Percentiles rank a stretch among this genome's conserved stretches.
Conservation (phyloP, 2,797 vertebrate species). For the Enteromius thamalakanensis region DNA sequence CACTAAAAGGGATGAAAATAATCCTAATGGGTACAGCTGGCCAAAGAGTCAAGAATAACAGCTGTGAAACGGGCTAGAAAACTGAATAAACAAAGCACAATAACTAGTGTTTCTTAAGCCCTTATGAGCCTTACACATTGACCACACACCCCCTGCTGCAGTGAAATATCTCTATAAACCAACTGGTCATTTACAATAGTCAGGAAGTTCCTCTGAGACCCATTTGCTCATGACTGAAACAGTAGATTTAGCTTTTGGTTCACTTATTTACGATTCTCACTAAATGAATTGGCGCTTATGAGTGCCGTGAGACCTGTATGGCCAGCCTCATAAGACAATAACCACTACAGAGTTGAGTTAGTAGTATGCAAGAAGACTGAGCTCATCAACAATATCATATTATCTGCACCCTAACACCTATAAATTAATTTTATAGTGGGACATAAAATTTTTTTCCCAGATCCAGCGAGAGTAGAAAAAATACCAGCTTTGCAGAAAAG, state of each 20-base stretch:
- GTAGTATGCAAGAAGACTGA: conserved; percentile 7
- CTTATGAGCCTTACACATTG: not conserved
- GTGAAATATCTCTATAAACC: not conserved
- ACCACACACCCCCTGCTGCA: not conserved
- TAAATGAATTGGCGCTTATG: conserved; percentile 1
- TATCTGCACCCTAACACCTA: not conserved
- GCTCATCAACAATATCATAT: conserved; percentile 6
- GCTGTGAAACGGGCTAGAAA: not conserved
- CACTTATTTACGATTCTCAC: conserved; percentile 18
- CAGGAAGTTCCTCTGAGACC: conserved; percentile 8
- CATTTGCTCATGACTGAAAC: not conserved
- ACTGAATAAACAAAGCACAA: not conserved
- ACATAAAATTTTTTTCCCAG: not conserved
- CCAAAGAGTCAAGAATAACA: not conserved
- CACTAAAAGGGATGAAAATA: not conserved
- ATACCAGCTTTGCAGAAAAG: conserved; percentile 8
- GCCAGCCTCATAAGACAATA: not conserved
- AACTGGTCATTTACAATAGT: not conserved
- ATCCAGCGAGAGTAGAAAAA: not conserved
- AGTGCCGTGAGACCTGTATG: conserved; percentile 8
- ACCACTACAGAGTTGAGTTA: not conserved
- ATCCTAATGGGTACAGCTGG: not conserved
- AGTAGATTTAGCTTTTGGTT: conserved; percentile 2
- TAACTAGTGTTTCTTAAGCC: not conserved
- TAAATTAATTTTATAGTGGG: not conserved